Base-by-base conservation (phyloP, 2,797 vertebrate species). In the Brachyalestes nurse region DNA sequence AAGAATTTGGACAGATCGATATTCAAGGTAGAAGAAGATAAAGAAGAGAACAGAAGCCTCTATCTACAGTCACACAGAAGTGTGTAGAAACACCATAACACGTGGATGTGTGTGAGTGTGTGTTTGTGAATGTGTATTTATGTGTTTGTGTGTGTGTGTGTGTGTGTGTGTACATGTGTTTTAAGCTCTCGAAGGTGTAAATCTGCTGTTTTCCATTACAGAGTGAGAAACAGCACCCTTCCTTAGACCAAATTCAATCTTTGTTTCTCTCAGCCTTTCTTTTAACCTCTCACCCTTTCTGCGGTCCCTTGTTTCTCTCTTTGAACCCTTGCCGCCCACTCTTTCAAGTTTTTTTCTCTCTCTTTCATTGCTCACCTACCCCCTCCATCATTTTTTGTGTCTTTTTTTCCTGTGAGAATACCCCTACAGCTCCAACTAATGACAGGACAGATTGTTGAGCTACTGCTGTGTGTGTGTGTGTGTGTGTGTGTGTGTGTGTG, bases 231-330 rank as follows among this genome's bases (percentile, higher is more conserved):
- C 78, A 81, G 51, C 69, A 61, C 61, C 76, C 55, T 79, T 55
- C 53, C 38, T 62, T 45, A 13, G 25, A 28, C 5, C 28, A 38
- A 34, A 40, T 16, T 1, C 16, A 13, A 16, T 55, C 25, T 25
- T 2, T 73, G 17, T 72, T 21, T 77, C 80, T n/a, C 4, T 65
- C 60, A 47, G 62, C 67, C 67, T 65, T 72, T 81, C 79, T 51
- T 72, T 84, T 60, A 67, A 66, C 73, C 75, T 82, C 64, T 75
- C 65, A 75, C 78, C 73, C 72, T 82, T 8, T 77, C 74, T 80
- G 70, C 73, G 75, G 16, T 77, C 67, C 53, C 55, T 79, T 61
- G 67, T 80, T 65, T 83, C 51, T 72, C n/a, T 64, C 76, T 79
- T 74, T 82, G 47, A 86, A 80, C 72, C 72, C 61, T 51, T 38